A percentile compares a stretch with the other conserved stretches of the same genome.
phyloP scores from a whole-genome alignment of 1,140 invertebrate genomes.

The Drosophila ogumai region DNA sequence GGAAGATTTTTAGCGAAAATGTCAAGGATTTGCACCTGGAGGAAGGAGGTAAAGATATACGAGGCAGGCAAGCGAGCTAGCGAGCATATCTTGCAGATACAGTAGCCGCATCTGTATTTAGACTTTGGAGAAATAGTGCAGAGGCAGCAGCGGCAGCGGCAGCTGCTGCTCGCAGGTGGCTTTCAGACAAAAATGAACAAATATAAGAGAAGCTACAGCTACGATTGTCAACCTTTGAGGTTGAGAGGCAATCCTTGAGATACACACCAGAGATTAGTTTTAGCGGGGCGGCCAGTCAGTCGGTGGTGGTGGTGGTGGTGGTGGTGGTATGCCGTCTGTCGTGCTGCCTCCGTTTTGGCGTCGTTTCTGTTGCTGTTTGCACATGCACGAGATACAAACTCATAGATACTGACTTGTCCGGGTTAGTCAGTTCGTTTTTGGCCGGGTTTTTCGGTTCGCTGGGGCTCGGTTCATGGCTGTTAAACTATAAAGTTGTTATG shows the following conservation, averaged over 20 bases:
- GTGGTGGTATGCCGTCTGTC: conserved; percentile 18
- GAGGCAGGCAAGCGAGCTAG: not conserved
- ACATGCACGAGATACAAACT: conserved; percentile 76
- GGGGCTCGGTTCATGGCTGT: conserved; percentile 57
- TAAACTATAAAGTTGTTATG: conserved; percentile 85
- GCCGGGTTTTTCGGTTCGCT: conserved; percentile 32
- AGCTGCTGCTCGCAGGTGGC: conserved; percentile 33
- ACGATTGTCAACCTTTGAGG: conserved; percentile 61
- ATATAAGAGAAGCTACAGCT: conserved; percentile 13
- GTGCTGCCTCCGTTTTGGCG: conserved; percentile 44
- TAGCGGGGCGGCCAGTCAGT: conserved; percentile 37
- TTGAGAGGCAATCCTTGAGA: conserved; percentile 63
- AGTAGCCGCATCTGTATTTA: conserved; percentile 47
- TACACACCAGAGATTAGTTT: conserved; percentile 71
- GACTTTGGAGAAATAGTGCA: conserved; percentile 44
- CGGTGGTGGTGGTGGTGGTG: not conserved
- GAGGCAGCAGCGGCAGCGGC: conserved; percentile 6
- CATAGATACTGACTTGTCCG: conserved; percentile 65
- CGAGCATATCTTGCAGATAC: conserved; percentile 15
- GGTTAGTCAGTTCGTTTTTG: conserved; percentile 34
- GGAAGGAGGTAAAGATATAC: conserved; percentile 25
- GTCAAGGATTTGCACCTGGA: conserved; percentile 60
- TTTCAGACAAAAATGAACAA: not conserved
- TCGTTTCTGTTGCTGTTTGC: conserved; percentile 36
- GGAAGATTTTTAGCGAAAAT: conserved; percentile 36